These are phyloP conservation scores for Callochromis pleurospilus DNA, from an alignment of 2,113 vertebrate species.

Conservation along the genomic window DNA sequence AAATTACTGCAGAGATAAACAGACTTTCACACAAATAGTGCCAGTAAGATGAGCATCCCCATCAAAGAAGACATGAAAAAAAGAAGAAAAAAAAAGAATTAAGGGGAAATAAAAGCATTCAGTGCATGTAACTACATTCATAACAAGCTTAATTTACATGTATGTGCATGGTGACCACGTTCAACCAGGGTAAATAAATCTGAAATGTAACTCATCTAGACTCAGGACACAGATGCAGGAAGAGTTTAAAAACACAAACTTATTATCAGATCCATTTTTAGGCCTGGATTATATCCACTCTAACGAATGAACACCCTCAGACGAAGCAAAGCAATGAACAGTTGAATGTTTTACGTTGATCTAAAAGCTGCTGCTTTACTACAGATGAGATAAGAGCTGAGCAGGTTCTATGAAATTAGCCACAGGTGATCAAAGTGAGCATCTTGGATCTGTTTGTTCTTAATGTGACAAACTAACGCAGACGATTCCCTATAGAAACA, in stretches of 20 bases:
- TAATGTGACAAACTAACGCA: neutral
- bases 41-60: constrained; percentile 41
- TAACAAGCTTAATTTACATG: constrained; percentile 65
- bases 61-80: constrained; percentile 23
- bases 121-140: constrained; percentile 81
- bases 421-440: neutral
- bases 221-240: constrained; percentile 27
- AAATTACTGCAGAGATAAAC: constrained; percentile 66
- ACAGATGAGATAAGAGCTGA: constrained; percentile 8
- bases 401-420: neutral
- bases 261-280: constrained; percentile 10
- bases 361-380: neutral
- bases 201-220: constrained; percentile 26
- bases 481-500: constrained; percentile 21
- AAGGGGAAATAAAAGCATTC: constrained; percentile 45
- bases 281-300: constrained; percentile 6
- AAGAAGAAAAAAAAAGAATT: neutral
- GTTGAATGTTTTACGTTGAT: constrained; percentile 11
- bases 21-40: constrained; percentile 60
- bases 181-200: constrained; percentile 46
- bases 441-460: neutral
- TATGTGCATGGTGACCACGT: constrained; percentile 58
- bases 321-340: constrained; percentile 9
- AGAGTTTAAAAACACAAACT: constrained; percentile 18
- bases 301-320: neutral